Conservation (phyloP, 1,140 invertebrate genomes). For the Liolophura sinensis region DNA sequence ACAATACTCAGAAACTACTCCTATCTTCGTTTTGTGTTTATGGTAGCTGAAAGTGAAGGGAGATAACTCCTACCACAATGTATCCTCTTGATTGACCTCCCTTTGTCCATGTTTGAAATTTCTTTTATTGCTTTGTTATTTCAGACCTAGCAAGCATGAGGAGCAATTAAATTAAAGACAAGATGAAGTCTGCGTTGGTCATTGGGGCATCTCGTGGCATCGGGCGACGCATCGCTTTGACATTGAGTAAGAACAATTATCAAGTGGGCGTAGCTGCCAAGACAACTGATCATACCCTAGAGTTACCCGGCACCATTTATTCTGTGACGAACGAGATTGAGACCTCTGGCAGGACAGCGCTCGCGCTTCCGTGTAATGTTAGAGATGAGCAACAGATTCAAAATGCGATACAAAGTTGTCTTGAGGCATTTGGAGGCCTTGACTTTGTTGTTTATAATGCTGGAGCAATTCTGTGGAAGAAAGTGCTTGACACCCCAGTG, state of each 20-base stretch:
- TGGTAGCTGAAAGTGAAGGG: no score
- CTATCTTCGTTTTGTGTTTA: no score
- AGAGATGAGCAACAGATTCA: slow-evolving; percentile 30
- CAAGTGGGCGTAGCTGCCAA: slow-evolving; percentile 41
- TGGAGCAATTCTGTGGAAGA: slow-evolving; percentile 41
- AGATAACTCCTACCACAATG: no score
- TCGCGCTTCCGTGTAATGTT: slow-evolving; percentile 35
- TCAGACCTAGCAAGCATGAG: no score
- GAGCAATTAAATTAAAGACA: no score
- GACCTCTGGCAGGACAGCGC: slow-evolving; percentile 22
- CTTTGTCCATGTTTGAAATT: no score
- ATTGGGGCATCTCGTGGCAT: slow-evolving; percentile 44
- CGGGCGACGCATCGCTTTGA: slow-evolving; percentile 36
- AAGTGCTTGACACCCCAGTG: slow-evolving; percentile 34
- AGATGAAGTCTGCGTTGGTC: slow-evolving; percentile 34
- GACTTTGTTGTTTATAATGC: slow-evolving; percentile 46
- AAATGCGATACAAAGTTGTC: slow-evolving; percentile 21
- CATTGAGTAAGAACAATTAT: slow-evolving; percentile 34
- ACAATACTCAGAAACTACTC: no score
- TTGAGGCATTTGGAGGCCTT: slow-evolving; percentile 31
- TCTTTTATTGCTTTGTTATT: no score
- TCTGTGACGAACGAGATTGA: slow-evolving; percentile 36
- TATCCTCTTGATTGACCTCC: no score
- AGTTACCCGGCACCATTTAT: slow-evolving; percentile 33
- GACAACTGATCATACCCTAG: slow-evolving; percentile 19